These are phyloP conservation scores for Lasioglossum figueresi DNA, from an alignment of 2,888 invertebrate species.

Conservation along the genomic window DNA sequence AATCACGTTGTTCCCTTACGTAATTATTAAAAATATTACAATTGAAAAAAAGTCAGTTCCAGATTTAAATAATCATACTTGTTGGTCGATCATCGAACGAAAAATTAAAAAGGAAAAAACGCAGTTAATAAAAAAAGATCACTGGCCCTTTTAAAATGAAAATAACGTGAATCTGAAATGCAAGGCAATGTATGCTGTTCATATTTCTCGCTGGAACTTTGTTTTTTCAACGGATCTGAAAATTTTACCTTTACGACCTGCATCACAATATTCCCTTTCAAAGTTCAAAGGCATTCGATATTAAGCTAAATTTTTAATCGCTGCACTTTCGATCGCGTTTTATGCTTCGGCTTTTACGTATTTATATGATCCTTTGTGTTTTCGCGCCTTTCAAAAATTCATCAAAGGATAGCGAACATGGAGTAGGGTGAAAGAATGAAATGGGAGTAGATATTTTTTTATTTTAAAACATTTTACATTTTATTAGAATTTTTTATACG, in stretches of 20 bases:
- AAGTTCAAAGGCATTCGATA: slow-evolving; percentile 3
- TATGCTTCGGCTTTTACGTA: slow-evolving; percentile 16
- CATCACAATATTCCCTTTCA: slow-evolving; percentile 19
- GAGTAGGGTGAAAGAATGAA: neutral
- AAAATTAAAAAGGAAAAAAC: neutral
- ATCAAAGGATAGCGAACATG: neutral
- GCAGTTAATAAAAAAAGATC: slow-evolving; percentile 2
- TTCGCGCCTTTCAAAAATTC: neutral
- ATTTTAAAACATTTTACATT: neutral
- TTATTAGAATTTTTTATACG: neutral
- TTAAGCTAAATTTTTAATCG: slow-evolving; percentile 10
- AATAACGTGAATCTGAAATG: slow-evolving; percentile 1
- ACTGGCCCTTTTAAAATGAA: slow-evolving; percentile 1
- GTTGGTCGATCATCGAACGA: neutral
- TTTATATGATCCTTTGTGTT: slow-evolving; percentile 1
- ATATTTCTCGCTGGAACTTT: slow-evolving; percentile 13
- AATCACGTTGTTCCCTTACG: no score
- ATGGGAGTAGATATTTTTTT: neutral
- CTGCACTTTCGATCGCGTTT: neutral
- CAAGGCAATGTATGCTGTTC: neutral
- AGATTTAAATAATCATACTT: neutral
- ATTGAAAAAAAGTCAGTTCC: neutral
- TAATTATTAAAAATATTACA: neutral
- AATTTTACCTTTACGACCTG: slow-evolving; percentile 2
- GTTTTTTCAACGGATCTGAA: neutral